These are phyloP conservation scores for Pelecanoides urinatrix DNA, from an alignment of 2,113 vertebrate genomes.

Conservation along the genomic window DNA sequence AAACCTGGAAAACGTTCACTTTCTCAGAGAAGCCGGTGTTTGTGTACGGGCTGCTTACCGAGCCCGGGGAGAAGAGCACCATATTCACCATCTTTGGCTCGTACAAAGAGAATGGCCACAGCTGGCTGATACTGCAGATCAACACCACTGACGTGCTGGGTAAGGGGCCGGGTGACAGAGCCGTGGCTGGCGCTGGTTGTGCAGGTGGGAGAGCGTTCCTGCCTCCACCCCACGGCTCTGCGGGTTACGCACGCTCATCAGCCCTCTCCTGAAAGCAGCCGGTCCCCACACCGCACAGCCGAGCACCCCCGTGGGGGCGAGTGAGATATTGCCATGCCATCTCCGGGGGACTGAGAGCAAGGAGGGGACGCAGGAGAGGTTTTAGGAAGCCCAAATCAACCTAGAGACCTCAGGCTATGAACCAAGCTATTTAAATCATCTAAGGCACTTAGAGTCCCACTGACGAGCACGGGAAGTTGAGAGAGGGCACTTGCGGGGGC, in stretches of 20 bases:
- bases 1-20: conserved; percentile 89
- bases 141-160: conserved; percentile 90
- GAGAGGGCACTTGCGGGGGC: neutral
- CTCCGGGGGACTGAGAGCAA: fast-evolving
- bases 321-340: neutral
- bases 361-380: neutral
- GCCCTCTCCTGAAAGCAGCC: neutral
- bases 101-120: conserved; percentile 90
- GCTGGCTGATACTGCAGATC: conserved; percentile 98
- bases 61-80: conserved; percentile 95
- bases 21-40: conserved; percentile 88
- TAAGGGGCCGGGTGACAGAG: conserved; percentile 43
- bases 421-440: neutral
- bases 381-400: neutral
- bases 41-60: conserved; percentile 93
- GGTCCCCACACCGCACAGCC: fast-evolving
- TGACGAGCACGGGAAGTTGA: fast-evolving
- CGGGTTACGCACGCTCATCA: fast-evolving
- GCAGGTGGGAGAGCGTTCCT: neutral
- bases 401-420: neutral
- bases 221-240: neutral
- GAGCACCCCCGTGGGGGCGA: neutral
- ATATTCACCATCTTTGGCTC: conserved; percentile 98
- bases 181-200: neutral
- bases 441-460: neutral